These are phyloP conservation scores for Petaurus breviceps DNA, from an alignment of 2,113 vertebrate species.

Conservation along the genomic window DNA sequence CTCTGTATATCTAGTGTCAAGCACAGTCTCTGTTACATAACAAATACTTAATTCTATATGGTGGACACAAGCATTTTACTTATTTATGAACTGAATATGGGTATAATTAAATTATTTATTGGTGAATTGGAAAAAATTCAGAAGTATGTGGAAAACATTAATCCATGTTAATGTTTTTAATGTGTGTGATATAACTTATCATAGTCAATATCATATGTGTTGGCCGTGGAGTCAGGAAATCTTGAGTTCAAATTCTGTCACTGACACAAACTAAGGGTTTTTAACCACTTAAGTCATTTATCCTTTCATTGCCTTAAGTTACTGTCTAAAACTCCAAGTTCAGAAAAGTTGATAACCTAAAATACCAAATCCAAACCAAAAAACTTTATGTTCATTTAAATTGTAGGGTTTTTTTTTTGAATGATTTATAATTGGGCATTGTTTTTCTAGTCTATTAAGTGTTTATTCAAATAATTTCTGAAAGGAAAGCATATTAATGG, in stretches of 20 bases:
- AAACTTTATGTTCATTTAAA: not conserved
- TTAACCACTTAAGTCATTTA: not conserved
- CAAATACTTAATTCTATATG: not conserved
- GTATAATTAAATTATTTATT: not conserved
- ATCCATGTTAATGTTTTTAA: not conserved
- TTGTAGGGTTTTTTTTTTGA: not conserved
- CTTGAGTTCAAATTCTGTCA: not conserved
- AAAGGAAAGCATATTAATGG: slow-evolving; percentile 6
- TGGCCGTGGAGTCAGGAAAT: not conserved
- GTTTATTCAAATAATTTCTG: not conserved
- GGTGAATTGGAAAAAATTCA: not conserved
- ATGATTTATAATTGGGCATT: not conserved
- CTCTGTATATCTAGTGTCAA: not conserved
- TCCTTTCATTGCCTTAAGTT: not conserved
- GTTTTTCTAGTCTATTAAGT: not conserved
- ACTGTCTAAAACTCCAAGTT: slow-evolving; percentile 13
- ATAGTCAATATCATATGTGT: not conserved
- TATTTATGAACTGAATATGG: not conserved
- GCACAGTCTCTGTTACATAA: not conserved
- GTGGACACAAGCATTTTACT: not conserved
- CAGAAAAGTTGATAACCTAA: not conserved
- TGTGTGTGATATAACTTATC: not conserved
- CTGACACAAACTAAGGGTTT: not conserved
- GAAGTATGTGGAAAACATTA: not conserved
- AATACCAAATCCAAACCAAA: not conserved